Conservation (phyloP, 1,140 invertebrate genomes). For the Drosophila athabasca region DNA sequence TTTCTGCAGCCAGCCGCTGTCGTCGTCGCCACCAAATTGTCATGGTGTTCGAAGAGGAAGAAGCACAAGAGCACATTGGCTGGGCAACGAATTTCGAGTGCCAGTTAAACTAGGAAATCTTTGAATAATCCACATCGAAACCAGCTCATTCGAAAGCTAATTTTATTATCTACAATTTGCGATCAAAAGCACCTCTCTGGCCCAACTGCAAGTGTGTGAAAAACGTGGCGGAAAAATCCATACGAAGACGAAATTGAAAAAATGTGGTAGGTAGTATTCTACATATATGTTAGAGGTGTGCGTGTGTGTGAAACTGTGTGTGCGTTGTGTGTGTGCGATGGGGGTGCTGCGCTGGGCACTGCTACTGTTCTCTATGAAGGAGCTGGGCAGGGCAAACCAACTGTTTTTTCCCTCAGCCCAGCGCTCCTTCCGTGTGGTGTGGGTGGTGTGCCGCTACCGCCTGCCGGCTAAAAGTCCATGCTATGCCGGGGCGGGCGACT, state of each 20-base stretch:
- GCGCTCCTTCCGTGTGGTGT: too few species aligned
- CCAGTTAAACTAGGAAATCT: slow-evolving; percentile 36
- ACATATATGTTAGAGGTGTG: slow-evolving; percentile 41
- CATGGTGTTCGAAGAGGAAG: slow-evolving; percentile 65
- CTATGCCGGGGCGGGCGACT: slow-evolving; percentile 12
- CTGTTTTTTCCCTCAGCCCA: slow-evolving; percentile 24
- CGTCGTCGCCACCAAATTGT: slow-evolving; percentile 58
- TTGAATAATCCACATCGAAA: slow-evolving; percentile 29
- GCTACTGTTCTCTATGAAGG: slow-evolving; percentile 32
- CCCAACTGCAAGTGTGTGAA: slow-evolving; percentile 57
- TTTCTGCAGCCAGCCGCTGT: too few species aligned
- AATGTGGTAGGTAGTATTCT: slow-evolving; percentile 65
- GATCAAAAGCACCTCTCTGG: slow-evolving; percentile 43
- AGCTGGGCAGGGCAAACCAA: slow-evolving; percentile 29
- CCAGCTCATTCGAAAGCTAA: slow-evolving; percentile 54
- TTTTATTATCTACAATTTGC: slow-evolving; percentile 49
- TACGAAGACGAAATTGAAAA: slow-evolving; percentile 59
- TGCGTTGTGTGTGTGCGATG: slow-evolving; percentile 37
- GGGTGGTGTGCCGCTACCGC: slow-evolving; percentile 20
- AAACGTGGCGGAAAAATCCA: slow-evolving; percentile 80
- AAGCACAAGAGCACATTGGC: slow-evolving; percentile 68
- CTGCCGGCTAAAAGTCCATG: slow-evolving; percentile 30
- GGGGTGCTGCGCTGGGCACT: slow-evolving; percentile 72
- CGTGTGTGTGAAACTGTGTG: slow-evolving; percentile 35
- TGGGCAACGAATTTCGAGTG: slow-evolving; percentile 42